Percentiles rank a stretch among this genome's conserved stretches.
Evolutionary conservation across 2,888 invertebrate species (phyloP).

Genomic region (Cantharis lateralis): DNA sequence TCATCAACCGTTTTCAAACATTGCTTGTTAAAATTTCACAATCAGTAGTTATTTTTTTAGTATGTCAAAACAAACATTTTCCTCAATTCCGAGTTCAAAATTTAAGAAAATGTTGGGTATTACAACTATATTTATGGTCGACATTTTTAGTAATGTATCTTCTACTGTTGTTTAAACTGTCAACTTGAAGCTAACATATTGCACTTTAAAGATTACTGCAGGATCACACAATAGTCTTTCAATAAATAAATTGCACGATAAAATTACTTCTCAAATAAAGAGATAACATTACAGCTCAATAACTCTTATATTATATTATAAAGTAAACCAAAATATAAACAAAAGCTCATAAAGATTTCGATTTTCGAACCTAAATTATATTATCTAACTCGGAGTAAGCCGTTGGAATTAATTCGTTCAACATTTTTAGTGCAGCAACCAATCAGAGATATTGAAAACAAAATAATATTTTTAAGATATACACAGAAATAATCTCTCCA

Average conservation of each 20-base stretch:
- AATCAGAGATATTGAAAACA: too few species aligned
- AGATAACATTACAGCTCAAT: background rate
- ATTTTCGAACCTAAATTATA: background rate
- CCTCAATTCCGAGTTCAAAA: background rate
- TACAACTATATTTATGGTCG: background rate
- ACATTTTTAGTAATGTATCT: background rate
- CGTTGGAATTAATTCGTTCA: background rate
- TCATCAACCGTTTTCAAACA: background rate
- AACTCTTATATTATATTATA: background rate
- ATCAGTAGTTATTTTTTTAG: background rate
- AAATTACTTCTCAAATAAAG: background rate
- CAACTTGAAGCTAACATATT: background rate
- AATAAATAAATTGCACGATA: background rate
- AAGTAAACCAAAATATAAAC: background rate
- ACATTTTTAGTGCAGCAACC: background rate
- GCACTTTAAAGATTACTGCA: background rate
- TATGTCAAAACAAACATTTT: background rate
- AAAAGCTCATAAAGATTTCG: background rate
- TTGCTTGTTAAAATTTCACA: background rate
- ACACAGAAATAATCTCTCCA: too few species aligned
- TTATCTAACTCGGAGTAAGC: background rate
- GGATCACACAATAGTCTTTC: background rate
- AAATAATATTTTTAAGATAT: too few species aligned
- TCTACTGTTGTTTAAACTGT: background rate
- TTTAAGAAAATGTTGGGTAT: background rate